Percentiles rank a stretch among this genome's conserved stretches.
Conservation (phyloP, 2,888 invertebrate species). For the Aelia acuminata region DNA sequence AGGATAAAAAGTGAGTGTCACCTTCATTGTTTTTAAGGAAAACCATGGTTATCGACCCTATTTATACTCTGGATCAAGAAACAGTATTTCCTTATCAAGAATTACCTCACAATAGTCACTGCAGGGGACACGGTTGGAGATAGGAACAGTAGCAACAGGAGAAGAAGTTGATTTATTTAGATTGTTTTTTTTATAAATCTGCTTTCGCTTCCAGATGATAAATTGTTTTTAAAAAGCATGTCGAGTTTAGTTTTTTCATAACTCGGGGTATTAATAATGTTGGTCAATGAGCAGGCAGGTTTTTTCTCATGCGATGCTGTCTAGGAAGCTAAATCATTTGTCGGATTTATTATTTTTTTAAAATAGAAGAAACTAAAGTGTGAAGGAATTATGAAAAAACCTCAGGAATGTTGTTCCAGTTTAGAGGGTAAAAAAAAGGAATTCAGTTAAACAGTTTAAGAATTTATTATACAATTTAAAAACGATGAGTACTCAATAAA, state of each 20-base stretch:
- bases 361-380: not conserved
- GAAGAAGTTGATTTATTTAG: not conserved
- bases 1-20: not conserved
- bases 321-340: not conserved
- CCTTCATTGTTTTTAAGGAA: not conserved
- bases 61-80: not conserved
- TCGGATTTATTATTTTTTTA: not conserved
- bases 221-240: not conserved
- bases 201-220: not conserved
- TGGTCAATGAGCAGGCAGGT: not conserved
- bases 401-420: too few relatives aligned
- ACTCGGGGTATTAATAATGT: not conserved
- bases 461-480: too few relatives aligned
- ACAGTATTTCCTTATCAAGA: not conserved
- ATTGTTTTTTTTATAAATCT: not conserved
- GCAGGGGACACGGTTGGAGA: not conserved
- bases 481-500: too few relatives aligned
- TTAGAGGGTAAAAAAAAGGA: too few relatives aligned
- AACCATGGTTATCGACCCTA: not conserved
- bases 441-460: too few relatives aligned
- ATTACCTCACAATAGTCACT: not conserved
- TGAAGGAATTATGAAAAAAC: not conserved
- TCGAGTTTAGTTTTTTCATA: not conserved
- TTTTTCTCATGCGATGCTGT: not conserved
- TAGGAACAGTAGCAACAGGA: not conserved